Evolutionary conservation across 2,888 invertebrate genomes (phyloP), one percentile per base, ranked within the genome.

Genomic region (Chouioia cunea): DNA sequence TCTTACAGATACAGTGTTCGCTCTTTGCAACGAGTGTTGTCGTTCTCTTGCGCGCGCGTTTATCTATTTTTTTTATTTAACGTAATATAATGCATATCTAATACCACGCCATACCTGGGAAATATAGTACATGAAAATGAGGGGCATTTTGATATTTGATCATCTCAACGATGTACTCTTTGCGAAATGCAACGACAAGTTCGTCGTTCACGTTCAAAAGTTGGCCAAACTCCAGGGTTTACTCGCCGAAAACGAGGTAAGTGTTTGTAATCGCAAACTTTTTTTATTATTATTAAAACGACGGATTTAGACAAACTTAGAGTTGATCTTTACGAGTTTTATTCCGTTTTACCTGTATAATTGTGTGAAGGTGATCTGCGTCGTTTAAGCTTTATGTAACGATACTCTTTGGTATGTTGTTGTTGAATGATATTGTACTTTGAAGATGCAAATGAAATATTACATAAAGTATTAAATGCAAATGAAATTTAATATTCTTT

Each of bases 111-210:
- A 36, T 36, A 36, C 6, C 52, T 20, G 20, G 18, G 10, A 8
- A 16, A 22, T 52, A 2, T 58, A 58, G 46, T 54, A 54, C 27
- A 22, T 54, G n/a, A 71, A 48, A 70, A 93, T 93, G 93, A 90
- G 89, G 81, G 91, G 91, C 15, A 88, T 90, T 74, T 83, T 93
- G 72, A 89, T 93, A 75, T 93, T 93, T 80, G 91, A 93, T 82
- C 89, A 90, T 81, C 87, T 92, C 18, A 93, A 93, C 80, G 92
- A 93, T 85, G 88, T 93, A 52, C 83, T 92, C 16, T 93, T 90
- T 85, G 88, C 90, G 54, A 91, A 92, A 85, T 91, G 91, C 86
- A 90, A 93, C 79, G 87, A 87, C 18, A 85, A 88, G 76, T 93
- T 93, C 81, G 86, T 87, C 0, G 80, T 81, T 60, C 89, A 89